Conservation (phyloP, 1,140 invertebrate species). For the Ephestia elutella region DNA sequence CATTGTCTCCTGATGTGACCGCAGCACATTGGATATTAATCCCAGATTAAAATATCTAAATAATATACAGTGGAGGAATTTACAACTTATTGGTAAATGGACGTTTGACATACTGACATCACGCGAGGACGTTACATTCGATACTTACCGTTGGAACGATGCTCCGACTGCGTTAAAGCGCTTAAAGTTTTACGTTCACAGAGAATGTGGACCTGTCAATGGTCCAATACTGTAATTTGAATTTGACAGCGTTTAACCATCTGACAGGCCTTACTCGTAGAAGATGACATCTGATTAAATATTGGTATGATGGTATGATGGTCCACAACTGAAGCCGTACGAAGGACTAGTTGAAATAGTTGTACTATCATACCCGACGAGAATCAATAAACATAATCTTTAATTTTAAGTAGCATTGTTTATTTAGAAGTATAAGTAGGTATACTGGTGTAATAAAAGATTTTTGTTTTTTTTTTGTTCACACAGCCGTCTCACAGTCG, state of each 20-base stretch:
- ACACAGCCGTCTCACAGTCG: neutral
- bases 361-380: neutral
- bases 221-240: no score
- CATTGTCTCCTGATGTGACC: neutral
- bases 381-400: neutral
- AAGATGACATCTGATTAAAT: no score
- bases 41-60: slow-evolving; percentile 50
- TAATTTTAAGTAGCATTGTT: no score
- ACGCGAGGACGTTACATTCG: slow-evolving; percentile 15
- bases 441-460: no score
- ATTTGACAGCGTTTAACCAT: no score
- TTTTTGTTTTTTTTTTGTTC: no score
- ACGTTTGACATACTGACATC: slow-evolving; percentile 49
- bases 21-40: slow-evolving; percentile 37
- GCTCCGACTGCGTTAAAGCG: slow-evolving; percentile 3
- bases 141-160: slow-evolving; percentile 8
- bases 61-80: slow-evolving; percentile 72
- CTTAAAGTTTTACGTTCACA: no score
- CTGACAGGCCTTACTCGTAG: no score
- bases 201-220: no score
- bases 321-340: no score
- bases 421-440: no score
- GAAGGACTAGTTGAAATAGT: neutral
- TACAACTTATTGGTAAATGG: slow-evolving; percentile 61
- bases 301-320: neutral